Evolutionary conservation across 2,113 vertebrate genomes (phyloP).

Genomic region (Excalfactoria chinensis): DNA sequence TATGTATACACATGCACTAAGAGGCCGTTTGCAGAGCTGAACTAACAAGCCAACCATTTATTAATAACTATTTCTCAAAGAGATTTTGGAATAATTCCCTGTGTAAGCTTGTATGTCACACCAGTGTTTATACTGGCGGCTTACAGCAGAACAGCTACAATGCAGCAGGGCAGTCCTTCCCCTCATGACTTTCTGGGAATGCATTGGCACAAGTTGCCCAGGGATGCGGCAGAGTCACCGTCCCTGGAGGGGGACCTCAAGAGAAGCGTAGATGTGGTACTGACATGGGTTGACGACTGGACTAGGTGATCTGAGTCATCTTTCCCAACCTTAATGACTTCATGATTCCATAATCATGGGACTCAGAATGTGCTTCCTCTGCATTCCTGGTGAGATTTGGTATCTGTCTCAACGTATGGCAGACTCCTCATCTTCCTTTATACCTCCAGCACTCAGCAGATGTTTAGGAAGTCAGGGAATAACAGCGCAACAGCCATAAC

Average conservation of each 20-base stretch:
- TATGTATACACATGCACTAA: not conserved
- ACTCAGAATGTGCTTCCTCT: not conserved
- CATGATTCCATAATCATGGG: not conserved
- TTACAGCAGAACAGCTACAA: not conserved
- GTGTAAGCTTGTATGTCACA: not conserved
- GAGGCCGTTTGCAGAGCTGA: not conserved
- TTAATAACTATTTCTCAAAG: slow-evolving; percentile 4
- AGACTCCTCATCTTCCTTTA: not conserved
- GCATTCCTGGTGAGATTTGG: not conserved
- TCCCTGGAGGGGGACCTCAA: no score
- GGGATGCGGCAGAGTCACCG: no score
- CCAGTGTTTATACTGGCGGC: not conserved
- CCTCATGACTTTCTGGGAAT: not conserved
- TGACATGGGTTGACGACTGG: no score
- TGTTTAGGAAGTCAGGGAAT: slow-evolving; percentile 23
- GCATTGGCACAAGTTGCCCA: no score
- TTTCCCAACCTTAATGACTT: no score
- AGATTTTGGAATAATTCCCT: not conserved
- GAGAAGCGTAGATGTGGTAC: no score
- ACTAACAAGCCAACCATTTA: not conserved
- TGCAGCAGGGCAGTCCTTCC: not conserved
- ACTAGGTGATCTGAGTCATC: no score
- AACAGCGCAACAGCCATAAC: not conserved
- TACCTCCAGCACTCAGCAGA: not conserved
- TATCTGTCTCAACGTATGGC: not conserved